A percentile compares a stretch with the other conserved stretches of the same genome.
phyloP scores from a whole-genome alignment of 2,888 invertebrate species.

The Iselma pallidipennis region DNA sequence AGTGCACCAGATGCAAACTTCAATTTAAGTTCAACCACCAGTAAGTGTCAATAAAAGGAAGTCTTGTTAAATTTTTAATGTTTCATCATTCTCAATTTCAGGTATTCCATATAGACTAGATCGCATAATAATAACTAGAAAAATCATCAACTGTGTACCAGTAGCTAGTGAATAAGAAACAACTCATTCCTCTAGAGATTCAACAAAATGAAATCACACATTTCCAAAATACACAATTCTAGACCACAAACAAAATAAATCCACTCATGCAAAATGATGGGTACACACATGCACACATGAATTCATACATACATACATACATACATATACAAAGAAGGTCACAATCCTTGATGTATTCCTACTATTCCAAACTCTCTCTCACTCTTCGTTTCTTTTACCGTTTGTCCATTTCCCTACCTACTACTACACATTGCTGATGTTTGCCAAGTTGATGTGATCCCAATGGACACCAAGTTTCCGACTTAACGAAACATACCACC shows the following conservation, averaged over 20 bases:
- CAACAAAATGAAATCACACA: constrained; percentile 49
- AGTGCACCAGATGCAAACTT: constrained; percentile 40
- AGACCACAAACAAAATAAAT: constrained; percentile 51
- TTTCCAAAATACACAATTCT: constrained; percentile 41
- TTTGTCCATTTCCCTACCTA: constrained; percentile 50
- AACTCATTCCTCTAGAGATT: constrained; percentile 33
- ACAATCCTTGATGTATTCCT: constrained; percentile 25
- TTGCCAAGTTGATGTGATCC: constrained; percentile 52
- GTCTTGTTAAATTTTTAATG: constrained; percentile 43
- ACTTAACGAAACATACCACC: constrained; percentile 47
- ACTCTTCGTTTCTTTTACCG: constrained; percentile 34
- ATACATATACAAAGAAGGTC: not conserved
- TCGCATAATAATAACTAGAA: constrained; percentile 40
- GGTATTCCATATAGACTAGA: constrained; percentile 29
- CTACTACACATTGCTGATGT: constrained; percentile 40
- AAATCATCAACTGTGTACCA: constrained; percentile 32
- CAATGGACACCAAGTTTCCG: constrained; percentile 48
- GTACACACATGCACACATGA: constrained; percentile 37
- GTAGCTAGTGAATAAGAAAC: constrained; percentile 35
- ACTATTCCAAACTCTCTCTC: constrained; percentile 22
- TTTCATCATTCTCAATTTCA: constrained; percentile 40
- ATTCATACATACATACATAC: constrained; percentile 19
- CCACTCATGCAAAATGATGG: constrained; percentile 52
- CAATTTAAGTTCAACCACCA: constrained; percentile 41
- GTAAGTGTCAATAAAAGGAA: constrained; percentile 25